Evolutionary conservation across 2,113 vertebrate species (phyloP), one percentile per base, ranked within the genome.

Genomic region (Candoia aspera): DNA sequence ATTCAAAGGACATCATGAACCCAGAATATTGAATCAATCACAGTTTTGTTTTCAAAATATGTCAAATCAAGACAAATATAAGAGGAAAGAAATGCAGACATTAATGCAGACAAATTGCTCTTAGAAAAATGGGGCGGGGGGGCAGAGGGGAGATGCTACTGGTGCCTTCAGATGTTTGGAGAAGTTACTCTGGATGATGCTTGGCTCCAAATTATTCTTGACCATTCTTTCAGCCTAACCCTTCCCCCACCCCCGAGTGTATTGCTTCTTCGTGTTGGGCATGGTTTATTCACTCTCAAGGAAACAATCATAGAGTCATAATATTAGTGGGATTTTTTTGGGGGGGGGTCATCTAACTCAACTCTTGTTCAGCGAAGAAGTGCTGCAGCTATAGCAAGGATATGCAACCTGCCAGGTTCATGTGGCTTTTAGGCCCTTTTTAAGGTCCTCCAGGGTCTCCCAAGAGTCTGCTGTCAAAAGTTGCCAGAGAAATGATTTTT

Each of bases 21-120:
- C 24, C 4, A 85, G 23, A 54, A 26, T 29, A 24, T 8, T 85
- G 84, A 85, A 53, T 85, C 84, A 24, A 85, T 85, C 46, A 53
- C 84, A 49, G 11, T 85, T 85, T 85, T 85, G 84, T 85, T 85
- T 85, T 26, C 84, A 85, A 85, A 85, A 85, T 26, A 85, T 85
- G 84, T 29, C 84, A 85, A 2, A 49, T 53, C 4, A 24, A 53
- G 46, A 84, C 49, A 29, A 29, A 49, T 85, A 26, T 53, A 53
- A 53, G 29, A 87, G 55, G 9, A 79, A 37, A 79, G 19, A 79
- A 42, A 79, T 79, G 6, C 73, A n/a, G n/a, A n/a, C 19, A 15
- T 79, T 79, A 79, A 79, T 9, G 33, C 73, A 37, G 37, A 79
- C 68, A 37, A 79, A 8, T 79, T 79, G n/a, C 17, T 79, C 68